Percentiles rank a stretch among this genome's conserved stretches.
These are phyloP conservation scores for Trichomycterus rosablanca DNA, from an alignment of 2,113 vertebrate species.

Conservation along the genomic window DNA sequence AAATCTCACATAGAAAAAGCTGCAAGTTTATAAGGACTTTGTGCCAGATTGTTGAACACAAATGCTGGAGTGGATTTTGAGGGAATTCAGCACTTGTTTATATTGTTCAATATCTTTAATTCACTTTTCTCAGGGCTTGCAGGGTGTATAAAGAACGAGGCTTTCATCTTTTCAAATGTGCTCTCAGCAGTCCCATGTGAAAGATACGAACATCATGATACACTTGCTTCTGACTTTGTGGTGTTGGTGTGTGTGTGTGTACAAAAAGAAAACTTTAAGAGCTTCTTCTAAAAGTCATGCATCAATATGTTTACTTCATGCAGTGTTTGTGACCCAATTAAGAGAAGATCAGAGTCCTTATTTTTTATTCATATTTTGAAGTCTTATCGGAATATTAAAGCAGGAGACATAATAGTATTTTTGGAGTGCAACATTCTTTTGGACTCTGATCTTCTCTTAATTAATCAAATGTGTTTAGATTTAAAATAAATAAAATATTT, in stretches of 20 bases:
- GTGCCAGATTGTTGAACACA: too few species aligned
- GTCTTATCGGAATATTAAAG: neutral
- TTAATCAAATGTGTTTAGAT: too few species aligned
- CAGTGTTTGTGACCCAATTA: slow-evolving; percentile 58
- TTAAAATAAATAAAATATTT: too few species aligned
- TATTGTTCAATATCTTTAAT: too few species aligned
- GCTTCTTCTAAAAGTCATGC: slow-evolving; percentile 58
- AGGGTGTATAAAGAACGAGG: too few species aligned
- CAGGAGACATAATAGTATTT: neutral
- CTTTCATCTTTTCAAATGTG: slow-evolving; percentile 36
- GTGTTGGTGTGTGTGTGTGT: slow-evolving; percentile 9
- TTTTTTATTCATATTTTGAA: neutral
- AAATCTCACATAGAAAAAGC: too few species aligned
- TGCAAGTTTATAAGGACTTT: too few species aligned
- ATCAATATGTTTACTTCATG: slow-evolving; percentile 57
- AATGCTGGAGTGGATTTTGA: too few species aligned
- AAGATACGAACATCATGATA: slow-evolving; percentile 61
- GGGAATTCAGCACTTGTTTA: too few species aligned
- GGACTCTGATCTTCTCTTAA: too few species aligned
- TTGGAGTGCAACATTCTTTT: too few species aligned
- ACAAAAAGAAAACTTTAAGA: slow-evolving; percentile 22
- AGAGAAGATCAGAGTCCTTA: slow-evolving; percentile 51
- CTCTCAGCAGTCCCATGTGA: slow-evolving; percentile 52
- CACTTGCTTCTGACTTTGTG: slow-evolving; percentile 46
- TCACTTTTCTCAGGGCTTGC: too few species aligned